Base-by-base conservation (phyloP, 2,113 vertebrate species). In the Circaetus cinerascens region DNA sequence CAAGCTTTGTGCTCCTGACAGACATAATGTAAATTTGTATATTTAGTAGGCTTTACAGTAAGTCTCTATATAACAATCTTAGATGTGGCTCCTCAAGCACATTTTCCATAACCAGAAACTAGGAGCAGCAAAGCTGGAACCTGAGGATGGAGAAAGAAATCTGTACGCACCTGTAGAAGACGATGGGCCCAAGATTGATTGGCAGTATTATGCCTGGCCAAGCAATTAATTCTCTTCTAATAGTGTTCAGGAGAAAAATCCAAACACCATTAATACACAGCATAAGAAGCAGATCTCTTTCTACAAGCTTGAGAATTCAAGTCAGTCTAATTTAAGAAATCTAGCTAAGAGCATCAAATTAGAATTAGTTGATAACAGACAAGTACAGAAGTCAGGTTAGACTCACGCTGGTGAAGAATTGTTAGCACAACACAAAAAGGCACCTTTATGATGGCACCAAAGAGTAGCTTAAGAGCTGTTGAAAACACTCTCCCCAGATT, bases 321-420 rank as follows among this genome's bases (percentile, higher is more conserved):
- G n/a, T 48, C 22, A 34, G 34, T 56, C 77, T 30, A 64, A 38
- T 36, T 21, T 27, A 73, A 68, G 59, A 68, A 56, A 83, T 55
- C 22, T 56, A 60, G 51, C 19, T 51, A 67, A 77, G 25, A 11
- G 45, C 41, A 55, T 48, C 40, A 67, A 29, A 56, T 82, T 15
- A 62, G 76, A 76, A 60, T 19, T n/a, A 62, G 34, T 19, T 45
- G 36, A 5, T 36, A 74, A 51, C 20, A 75, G 74, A 40, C 10
- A 63, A 73, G 14, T 25, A 45, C 46, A 73, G 27, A 67, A 67
- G 59, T 26, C 38, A 26, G 29, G 46, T 20, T 67, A 38, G 32
- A 72, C 32, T 56, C 34, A 40, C 0, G 0, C 41, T 40, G 25
- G 18, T 13, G 57, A 76, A 50, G 27, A 80, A 48, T 0, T 22